Evolutionary conservation across 2,113 vertebrate genomes (phyloP), one percentile per base, ranked within the genome.

Genomic region (Tychaedon coryphoeus): DNA sequence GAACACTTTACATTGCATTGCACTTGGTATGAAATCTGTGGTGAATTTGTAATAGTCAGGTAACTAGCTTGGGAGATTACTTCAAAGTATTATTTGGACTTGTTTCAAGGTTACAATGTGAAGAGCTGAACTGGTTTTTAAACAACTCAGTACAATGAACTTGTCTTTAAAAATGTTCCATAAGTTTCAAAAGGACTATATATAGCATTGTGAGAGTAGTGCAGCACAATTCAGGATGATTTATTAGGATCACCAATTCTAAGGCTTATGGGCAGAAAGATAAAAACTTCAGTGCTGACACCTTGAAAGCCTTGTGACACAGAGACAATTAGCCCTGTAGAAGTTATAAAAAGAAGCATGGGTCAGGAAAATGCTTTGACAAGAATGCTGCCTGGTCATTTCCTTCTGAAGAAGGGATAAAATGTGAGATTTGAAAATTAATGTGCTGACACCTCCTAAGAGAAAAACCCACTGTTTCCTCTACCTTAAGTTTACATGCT

Each of bases 201-300:
- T 89, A 95, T 92, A 91, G 31, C 69, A 65, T 78, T 72, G 60
- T 34, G 6, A 57, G 51, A 92, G 54, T 80, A 74, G 57, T 45
- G 56, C 60, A 93, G 69, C 26, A 38, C 86, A 78, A 48, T 88
- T 88, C 82, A 93, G 72, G 40, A 95, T 97, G 96, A 96, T 96
- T 97, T 96, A 96, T 96, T 94, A 96, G 90, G 69, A 88, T 86
- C 90, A 67, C 93, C 58, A 24, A 36, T 60, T 95, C 79, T 86
- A 74, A 90, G 58, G 60, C 92, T 95, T 84, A 86, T 84, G 88
- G 75, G 88, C 56, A 92, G 75, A 84, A 92, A 92, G 96, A 96
- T 90, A 96, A 96, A 95, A 96, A 92, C 79, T 93, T 80, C 86
- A 81, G 51, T 65, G 33, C 56, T 88, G 88, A 84, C 93, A 95